Evolutionary conservation across 2,888 invertebrate species (phyloP), one percentile per base, ranked within the genome.

Genomic region (Thysanoteuthis rhombus): DNA sequence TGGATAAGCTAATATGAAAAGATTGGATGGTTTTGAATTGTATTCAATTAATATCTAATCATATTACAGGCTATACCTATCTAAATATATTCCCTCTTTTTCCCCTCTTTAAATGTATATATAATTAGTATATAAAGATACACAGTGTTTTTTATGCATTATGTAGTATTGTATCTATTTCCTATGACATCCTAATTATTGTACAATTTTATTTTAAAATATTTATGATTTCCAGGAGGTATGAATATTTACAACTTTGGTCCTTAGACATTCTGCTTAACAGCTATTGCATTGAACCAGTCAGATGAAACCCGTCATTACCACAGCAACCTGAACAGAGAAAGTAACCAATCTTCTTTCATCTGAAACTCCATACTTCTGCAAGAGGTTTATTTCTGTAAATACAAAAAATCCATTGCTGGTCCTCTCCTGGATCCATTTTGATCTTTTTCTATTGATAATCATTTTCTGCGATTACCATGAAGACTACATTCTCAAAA

Each of bases 281-380:
- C n/a, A n/a, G n/a, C n/a, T n/a, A 75, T 1, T 75, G 8, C 3
- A 75, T 6, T 75, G 75, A 75, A 32, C 75, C 75, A 75, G 10
- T n/a, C 32, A 75, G n/a, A 75, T n/a, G n/a, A 75, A n/a, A 32
- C 75, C n/a, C n/a, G 75, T 75, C 75, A 75, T 75, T n/a, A 32
- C 75, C 10, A 75, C 4, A n/a, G n/a, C 75, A 75, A 75, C 10
- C 19, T 75, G 75, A 75, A 75, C n/a, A 12, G 75, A 32, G 75
- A n/a, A 75, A 75, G n/a, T 75, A 75, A 75, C 75, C 75, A 75
- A 75, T 75, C n/a, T 75, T 75, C 75, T 75, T 75, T 75, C n/a
- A 75, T 75, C 75, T 32, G 75, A 75, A n/a, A 10, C 32, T n/a
- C 75, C 52, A 52, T 75, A 75, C 75, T 75, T 75, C n/a, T n/a